Evolutionary conservation across 1,140 invertebrate genomes (phyloP), one percentile per base, ranked within the genome.

Genomic region (Proctacanthus coquilletti): DNA sequence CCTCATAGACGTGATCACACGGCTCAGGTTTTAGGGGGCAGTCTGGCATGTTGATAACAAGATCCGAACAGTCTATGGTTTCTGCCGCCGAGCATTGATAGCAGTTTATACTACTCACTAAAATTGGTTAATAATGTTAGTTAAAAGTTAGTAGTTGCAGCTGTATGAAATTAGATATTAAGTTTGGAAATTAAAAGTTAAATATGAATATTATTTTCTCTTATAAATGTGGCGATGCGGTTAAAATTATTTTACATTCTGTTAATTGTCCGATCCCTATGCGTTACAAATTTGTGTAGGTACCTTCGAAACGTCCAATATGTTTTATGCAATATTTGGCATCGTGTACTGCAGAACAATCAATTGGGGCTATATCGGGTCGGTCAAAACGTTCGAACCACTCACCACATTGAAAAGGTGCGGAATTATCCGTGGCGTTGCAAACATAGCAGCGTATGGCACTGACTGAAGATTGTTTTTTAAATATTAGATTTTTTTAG

Each of bases 251-350:
- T 8, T 25, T 25, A 25, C 23, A 25, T 25, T 8, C 8, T 8
- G 8, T 25, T 8, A 25, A n/a, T 25, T 25, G 8, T 25, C n/a
- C 23, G 8, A 25, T 25, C 23, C 8, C n/a, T n/a, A 8, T 8
- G 2, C 6, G n/a, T n/a, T n/a, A n/a, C n/a, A n/a, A n/a, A 8
- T 25, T 25, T 25, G 23, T 25, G 23, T 8, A 6, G 6, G 27
- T 36, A 91, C 89, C 91, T 81, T 91, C 87, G 58, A 79, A 94
- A 51, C 93, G 72, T 39, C 91, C 92, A 40, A 84, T 83, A 48
- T 88, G 83, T 72, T 97, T 97, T 42, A 96, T 76, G 62, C 92
- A 96, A 63, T 80, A 95, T 46, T 77, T 69, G 6, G 86, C 85
- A 47, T 75, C 74, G 52, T 84, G 81, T 43, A 95, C 80, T 45